Conservation (phyloP, 1,140 invertebrate genomes). For the Drosophila quadrilineata region DNA sequence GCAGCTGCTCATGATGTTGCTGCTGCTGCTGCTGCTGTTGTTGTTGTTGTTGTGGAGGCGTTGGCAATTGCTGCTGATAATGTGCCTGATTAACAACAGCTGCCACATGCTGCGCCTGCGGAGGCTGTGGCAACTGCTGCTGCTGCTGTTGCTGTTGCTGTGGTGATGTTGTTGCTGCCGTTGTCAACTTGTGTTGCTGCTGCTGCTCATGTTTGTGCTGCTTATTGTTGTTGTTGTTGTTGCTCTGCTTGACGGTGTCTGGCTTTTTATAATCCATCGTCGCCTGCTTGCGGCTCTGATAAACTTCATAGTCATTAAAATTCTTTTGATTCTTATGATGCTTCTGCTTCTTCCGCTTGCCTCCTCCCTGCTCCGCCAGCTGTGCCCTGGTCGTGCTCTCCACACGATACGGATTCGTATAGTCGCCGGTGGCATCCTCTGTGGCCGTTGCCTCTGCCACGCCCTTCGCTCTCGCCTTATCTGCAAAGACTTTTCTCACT, state of each 20-base stretch:
- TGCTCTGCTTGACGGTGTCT: constrained; percentile 52
- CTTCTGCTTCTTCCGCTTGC: constrained; percentile 66
- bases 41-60: constrained; percentile 22
- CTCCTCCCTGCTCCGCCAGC: constrained; percentile 63
- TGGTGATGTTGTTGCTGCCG: constrained; percentile 22
- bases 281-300: constrained; percentile 62
- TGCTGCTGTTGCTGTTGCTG: constrained; percentile 28
- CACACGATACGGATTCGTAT: constrained; percentile 69
- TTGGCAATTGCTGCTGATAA: constrained; percentile 55
- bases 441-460: neutral
- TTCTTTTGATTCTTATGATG: constrained; percentile 74
- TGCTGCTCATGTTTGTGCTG: constrained; percentile 26
- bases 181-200: constrained; percentile 24
- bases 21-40: constrained; percentile 30
- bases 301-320: constrained; percentile 76
- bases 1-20: constrained; percentile 33
- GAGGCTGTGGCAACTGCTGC: no score
- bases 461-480: constrained; percentile 62
- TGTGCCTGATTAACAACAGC: constrained; percentile 64
- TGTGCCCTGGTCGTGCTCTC: constrained; percentile 72
- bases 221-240: constrained; percentile 58
- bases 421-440: constrained; percentile 34
- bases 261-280: constrained; percentile 55
- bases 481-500: constrained; percentile 55
- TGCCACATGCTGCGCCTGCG: constrained; percentile 11